A percentile compares a stretch with the other conserved stretches of the same genome.
Evolutionary conservation across 2,888 invertebrate species (phyloP).

Genomic region (Perithous albicinctus): DNA sequence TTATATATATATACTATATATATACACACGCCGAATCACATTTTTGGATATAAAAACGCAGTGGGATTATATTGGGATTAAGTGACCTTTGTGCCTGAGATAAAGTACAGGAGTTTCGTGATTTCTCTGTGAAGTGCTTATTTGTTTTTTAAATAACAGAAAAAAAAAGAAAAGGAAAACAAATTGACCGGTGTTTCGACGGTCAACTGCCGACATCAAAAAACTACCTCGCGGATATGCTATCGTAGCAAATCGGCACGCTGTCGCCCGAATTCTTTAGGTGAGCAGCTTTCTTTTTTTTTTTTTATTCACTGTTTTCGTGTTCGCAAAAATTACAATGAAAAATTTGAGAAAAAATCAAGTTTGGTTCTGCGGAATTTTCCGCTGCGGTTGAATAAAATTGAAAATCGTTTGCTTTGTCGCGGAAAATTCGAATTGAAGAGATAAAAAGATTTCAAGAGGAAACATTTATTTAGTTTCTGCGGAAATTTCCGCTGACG

Average conservation of each 20-base stretch:
- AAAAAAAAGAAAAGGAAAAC: background rate
- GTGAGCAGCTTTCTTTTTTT: slow-evolving; percentile 68
- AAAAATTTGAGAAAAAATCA: too few relatives aligned
- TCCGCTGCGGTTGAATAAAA: too few relatives aligned
- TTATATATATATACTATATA: background rate
- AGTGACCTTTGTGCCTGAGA: slow-evolving; percentile 13
- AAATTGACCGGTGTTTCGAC: slow-evolving; percentile 43
- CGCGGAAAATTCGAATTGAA: too few relatives aligned
- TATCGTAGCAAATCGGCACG: slow-evolving; percentile 78
- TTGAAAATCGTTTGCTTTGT: too few relatives aligned
- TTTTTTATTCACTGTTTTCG: background rate
- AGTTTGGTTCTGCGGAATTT: too few relatives aligned
- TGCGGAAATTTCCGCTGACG: too few relatives aligned
- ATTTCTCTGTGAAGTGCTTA: slow-evolving; percentile 13
- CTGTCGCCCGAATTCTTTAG: slow-evolving; percentile 80
- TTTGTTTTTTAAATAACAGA: background rate
- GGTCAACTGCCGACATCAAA: slow-evolving; percentile 10
- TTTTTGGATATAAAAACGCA: background rate
- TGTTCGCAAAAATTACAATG: too few relatives aligned
- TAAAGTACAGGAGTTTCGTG: slow-evolving; percentile 39
- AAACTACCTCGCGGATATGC: slow-evolving; percentile 73
- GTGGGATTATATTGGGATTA: slow-evolving; percentile 2
- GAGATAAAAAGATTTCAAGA: too few relatives aligned
- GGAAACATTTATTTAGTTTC: too few relatives aligned
- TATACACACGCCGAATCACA: too few relatives aligned